Conservation (phyloP, 2,113 vertebrate species). For the Atherinomorus stipes region DNA sequence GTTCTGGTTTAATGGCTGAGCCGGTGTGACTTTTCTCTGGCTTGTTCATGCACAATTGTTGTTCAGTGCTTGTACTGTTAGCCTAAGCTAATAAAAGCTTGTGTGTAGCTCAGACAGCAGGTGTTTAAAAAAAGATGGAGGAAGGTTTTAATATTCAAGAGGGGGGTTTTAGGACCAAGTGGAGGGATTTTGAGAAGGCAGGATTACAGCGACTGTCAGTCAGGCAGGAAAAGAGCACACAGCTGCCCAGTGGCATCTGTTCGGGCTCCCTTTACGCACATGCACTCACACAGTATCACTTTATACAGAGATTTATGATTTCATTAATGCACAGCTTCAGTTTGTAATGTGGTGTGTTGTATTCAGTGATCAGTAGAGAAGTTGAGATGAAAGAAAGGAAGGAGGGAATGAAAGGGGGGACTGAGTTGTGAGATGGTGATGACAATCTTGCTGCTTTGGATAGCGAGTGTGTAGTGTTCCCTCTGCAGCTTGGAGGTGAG, state of each 20-base stretch:
- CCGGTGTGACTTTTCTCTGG: no score
- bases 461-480: conserved; percentile 39
- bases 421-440: background rate
- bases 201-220: conserved; percentile 66
- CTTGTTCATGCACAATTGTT: no score
- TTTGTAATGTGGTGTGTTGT: conserved; percentile 16
- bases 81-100: background rate
- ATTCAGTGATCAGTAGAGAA: conserved; percentile 7
- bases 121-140: background rate
- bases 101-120: background rate
- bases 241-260: conserved; percentile 74
- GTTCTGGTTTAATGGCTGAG: no score
- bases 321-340: conserved; percentile 30
- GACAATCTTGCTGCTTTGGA: conserved; percentile 44
- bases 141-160: conserved; percentile 2
- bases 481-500: conserved; percentile 31
- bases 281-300: conserved; percentile 40
- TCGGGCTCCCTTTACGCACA: conserved; percentile 58
- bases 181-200: conserved; percentile 11
- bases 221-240: conserved; percentile 78
- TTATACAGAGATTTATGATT: conserved; percentile 60
- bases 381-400: background rate
- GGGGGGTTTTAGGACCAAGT: conserved; percentile 48
- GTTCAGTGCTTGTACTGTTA: no score
- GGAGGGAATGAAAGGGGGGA: background rate